Evolutionary conservation across 2,797 vertebrate species (phyloP), one percentile per base, ranked within the genome.

Genomic region (Pseudochirops corinnae): DNA sequence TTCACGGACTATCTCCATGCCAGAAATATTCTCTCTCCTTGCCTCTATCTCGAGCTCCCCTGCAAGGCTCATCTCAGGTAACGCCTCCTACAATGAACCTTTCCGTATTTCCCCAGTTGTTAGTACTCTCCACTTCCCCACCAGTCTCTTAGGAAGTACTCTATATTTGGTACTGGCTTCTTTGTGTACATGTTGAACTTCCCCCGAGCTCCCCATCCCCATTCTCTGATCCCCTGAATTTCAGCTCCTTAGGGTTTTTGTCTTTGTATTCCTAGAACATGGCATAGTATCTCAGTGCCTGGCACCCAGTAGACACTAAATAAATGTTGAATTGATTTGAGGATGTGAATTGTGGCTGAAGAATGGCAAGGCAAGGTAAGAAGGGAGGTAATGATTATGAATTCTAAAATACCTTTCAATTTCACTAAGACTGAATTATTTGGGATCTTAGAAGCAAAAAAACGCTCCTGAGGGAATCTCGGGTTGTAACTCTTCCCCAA

Each of bases 391-490:
- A 94, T 62, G 93, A 57, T 55, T 60, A 92, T 12, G 3, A 5
- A 53, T 91, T 93, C 90, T 94, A 56, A 21, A 28, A 56, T 31
- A 28, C 39, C 91, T 94, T 0, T 92, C 74, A 90, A 31, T 94
- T 93, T 90, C 94, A 56, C 52, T 31, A 58, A 93, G 55, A 62
- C 14, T n/a, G 4, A 62, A n/a, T 53, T 95, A 87, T 39, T 95
- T 56, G 93, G 62, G 92, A 29, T n/a, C 82, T 96, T 93, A 92
- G 90, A 46, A 39, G 46, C 12, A 2, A 97, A 96, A 96, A 96
- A 50, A 58, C 93, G 94, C 67, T 62, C 92, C 74, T 92, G 92
- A 93, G 93, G 96, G 91, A 50, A 94, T 92, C 93, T 58, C 90
- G 94, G 94, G 87, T 14, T 39, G 60, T 31, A 93, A 39, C 93